These are phyloP conservation scores for Malthinus flaveolus DNA, from an alignment of 2,888 invertebrate genomes.

Conservation along the genomic window DNA sequence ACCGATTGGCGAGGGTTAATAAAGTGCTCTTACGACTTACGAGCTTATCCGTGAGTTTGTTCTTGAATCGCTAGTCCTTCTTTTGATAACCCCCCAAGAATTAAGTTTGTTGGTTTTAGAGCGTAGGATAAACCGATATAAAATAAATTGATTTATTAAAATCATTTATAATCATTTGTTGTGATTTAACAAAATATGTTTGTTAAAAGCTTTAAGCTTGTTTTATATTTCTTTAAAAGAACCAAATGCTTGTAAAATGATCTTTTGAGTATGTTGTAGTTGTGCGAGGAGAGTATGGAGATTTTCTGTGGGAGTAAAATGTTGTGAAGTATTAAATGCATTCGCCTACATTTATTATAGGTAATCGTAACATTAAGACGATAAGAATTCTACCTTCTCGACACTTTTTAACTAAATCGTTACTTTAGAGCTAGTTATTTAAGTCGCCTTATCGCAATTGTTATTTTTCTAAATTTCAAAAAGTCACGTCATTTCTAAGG, in stretches of 20 bases:
- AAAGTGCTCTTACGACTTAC: too few species aligned
- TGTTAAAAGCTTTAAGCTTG: constrained; percentile 9
- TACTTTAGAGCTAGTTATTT: background rate
- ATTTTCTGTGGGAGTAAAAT: constrained; percentile 15
- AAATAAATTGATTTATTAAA: too few species aligned
- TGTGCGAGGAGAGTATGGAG: constrained; percentile 4
- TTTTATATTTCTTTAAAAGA: constrained; percentile 7
- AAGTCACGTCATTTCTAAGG: too few species aligned
- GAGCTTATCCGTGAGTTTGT: too few species aligned
- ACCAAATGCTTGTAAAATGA: constrained; percentile 25
- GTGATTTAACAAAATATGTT: background rate
- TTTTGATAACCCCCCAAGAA: too few species aligned
- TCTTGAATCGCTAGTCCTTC: too few species aligned
- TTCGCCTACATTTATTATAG: constrained; percentile 17
- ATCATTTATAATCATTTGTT: too few species aligned
- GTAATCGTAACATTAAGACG: constrained; percentile 9
- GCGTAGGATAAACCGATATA: too few species aligned
- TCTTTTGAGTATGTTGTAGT: constrained; percentile 18
- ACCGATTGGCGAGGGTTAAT: too few species aligned
- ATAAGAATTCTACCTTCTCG: background rate
- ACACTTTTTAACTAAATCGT: too few species aligned
- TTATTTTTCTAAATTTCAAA: too few species aligned
- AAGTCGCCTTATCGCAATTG: background rate
- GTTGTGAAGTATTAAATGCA: constrained; percentile 11
- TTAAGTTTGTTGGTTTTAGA: too few species aligned